phyloP scores from a whole-genome alignment of 2,113 vertebrate species.

The Podarcis cretensis region DNA sequence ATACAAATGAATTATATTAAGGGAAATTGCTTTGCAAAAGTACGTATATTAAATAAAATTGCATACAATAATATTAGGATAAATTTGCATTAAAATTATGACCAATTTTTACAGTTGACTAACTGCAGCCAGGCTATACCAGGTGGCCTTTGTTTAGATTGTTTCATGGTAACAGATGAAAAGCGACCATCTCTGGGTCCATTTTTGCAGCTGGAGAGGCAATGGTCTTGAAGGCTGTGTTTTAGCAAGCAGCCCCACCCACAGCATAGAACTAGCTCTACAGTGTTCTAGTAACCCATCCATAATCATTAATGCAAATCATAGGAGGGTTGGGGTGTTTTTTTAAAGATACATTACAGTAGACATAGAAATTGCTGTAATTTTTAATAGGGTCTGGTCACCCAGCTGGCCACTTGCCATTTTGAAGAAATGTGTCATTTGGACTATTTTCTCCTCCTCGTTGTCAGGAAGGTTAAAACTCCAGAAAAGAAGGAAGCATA shows the following conservation, averaged over 20 bases:
- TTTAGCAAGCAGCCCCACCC: not conserved
- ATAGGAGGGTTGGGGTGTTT: not conserved
- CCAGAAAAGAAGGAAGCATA: not conserved
- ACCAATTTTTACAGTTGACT: too few relatives aligned
- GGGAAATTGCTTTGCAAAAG: too few relatives aligned
- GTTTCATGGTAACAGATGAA: not conserved
- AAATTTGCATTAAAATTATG: too few relatives aligned
- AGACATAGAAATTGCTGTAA: not conserved
- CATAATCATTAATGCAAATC: not conserved
- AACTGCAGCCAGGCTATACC: not conserved
- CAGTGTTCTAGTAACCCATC: not conserved
- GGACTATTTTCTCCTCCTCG: not conserved
- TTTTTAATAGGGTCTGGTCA: not conserved
- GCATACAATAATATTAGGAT: too few relatives aligned
- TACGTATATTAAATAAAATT: too few relatives aligned
- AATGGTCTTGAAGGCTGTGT: not conserved
- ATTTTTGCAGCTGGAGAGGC: not conserved
- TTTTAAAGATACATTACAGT: not conserved
- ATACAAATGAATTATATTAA: too few relatives aligned
- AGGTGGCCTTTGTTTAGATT: too few relatives aligned
- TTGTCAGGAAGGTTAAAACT: not conserved
- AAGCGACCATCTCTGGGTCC: not conserved
- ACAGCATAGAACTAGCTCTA: too few relatives aligned
- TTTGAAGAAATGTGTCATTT: not conserved
- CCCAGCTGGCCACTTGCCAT: not conserved